Evolutionary conservation across 2,888 invertebrate species (phyloP).

Genomic region (Hydraecia micacea): DNA sequence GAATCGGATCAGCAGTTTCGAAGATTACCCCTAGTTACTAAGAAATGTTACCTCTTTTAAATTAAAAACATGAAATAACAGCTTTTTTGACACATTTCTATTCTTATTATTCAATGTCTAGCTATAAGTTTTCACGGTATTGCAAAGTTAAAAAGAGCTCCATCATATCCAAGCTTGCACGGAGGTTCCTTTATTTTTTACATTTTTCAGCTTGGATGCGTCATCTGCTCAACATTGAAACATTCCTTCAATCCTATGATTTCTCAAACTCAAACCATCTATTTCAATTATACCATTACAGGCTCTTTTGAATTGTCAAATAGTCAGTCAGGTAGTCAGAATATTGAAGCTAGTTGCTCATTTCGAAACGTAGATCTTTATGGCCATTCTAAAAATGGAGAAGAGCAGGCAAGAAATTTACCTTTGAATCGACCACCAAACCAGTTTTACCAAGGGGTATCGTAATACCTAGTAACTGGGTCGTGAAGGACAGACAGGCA

Average conservation of each 20-base stretch:
- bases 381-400: too few relatives aligned
- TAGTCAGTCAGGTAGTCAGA: not conserved
- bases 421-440: not conserved
- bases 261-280: not conserved
- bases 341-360: not conserved
- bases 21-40: not conserved
- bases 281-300: not conserved
- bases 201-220: constrained; percentile 36
- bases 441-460: too few relatives aligned
- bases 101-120: constrained; percentile 34
- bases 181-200: constrained; percentile 32
- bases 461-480: not conserved
- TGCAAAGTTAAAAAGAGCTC: constrained; percentile 59
- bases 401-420: not conserved
- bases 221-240: constrained; percentile 1
- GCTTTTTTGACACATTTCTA: constrained; percentile 50
- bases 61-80: constrained; percentile 19
- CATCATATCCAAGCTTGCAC: constrained; percentile 50
- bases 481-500: not conserved
- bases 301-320: not conserved
- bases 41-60: not conserved
- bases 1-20: not conserved
- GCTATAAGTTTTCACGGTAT: constrained; percentile 48
- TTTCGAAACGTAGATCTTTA: not conserved
- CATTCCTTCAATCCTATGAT: not conserved